Base-by-base conservation (phyloP, 2,888 invertebrate species). In the Chloroclysta siterata region DNA sequence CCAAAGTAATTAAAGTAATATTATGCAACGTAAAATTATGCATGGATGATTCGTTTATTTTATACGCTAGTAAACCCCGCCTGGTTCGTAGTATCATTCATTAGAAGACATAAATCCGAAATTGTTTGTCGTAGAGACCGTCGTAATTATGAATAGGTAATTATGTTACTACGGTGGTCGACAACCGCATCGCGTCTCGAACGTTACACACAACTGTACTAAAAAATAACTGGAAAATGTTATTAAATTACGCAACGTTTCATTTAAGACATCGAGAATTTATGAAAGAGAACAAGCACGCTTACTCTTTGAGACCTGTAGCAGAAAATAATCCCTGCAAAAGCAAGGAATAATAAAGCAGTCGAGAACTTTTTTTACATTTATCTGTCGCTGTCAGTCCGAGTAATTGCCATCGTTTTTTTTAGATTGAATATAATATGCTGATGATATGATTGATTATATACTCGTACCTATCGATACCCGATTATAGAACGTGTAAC, bases 91-190 rank as follows among this genome's bases (percentile, higher is more conserved):
- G 76, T 76, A 75, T 76, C 76, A 78, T 78, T 81, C 81, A 83
- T 84, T 82, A 80, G 77, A 74, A 71, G 77, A 81, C 82, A 83
- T 90, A 87, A 89, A 89, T 87, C 78, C 79, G 74, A 76, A 77
- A 79, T 79, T 84, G 87, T 89, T 87, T 88, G 85, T 85, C 81
- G 80, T 83, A 74, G 80, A 76, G 80, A 79, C 80, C 82, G 74
- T 82, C 81, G 80, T 86, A 83, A 87, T 88, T 84, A 85, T 85
- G 82, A 85, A 84, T 39, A 39, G 11, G 36, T 88, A 88, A 86
- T 89, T 86, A 89, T 82, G 81, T 85, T 81, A 81, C 84, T 84
- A 84, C 82, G 84, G 84, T 79, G 74, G 78, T 77, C 80, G 80
- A 79, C 82, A 81, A 82, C 84, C 83, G 72, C 82, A 74, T 72